Base-by-base conservation (phyloP, 2,797 vertebrate genomes). In the Cuniculus paca region DNA sequence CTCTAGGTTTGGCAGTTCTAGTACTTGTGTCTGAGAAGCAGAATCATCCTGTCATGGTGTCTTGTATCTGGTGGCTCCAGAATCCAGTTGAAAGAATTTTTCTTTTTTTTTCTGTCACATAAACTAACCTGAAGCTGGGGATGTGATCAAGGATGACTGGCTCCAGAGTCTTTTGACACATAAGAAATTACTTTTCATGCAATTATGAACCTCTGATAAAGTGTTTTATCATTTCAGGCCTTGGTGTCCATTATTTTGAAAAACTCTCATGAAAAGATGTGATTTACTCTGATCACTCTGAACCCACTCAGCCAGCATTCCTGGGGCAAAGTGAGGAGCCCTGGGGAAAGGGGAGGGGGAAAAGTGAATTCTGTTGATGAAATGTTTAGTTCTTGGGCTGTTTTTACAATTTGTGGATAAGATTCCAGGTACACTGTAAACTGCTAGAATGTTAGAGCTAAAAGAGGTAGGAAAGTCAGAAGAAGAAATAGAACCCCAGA, bases 291-390 rank as follows among this genome's bases (percentile, higher is more conserved):
- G 81, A 63, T 19, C 39, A 17, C 77, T 31, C 58, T 0, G 12
- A 65, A 39, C 68, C 52, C 28, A n/a, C 48, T 11, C 70, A 68
- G 77, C 89, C 75, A 68, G 77, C 89, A 54, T 95, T 84, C 90
- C 81, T 24, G 14, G 61, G 56, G 28, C 82, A 36, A 34, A 48
- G 70, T 2, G 24, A 60, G 42, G 36, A 75, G 28, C 75, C 85
- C 56, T 8, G 0, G 63, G 34, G 39, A 80, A 45, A 68, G 34
- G 7, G 3, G 4, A 60, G 5, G 78, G 58, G 68, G 81, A 60
- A 75, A 83, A 16, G 63, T 31, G 81, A 70, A 31, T 84, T 77
- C 61, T 52, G 24, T 63, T 84, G 95, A 65, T 36, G 75, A 80
- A 82, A 86, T 70, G 52, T 31, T 82, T 75, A 80, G 63, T 77